A percentile compares a stretch with the other conserved stretches of the same genome.
These are phyloP conservation scores for Aplysina aerophoba DNA, from an alignment of 37 sponge, comb jelly and placozoan genomes.

Conservation along the genomic window DNA sequence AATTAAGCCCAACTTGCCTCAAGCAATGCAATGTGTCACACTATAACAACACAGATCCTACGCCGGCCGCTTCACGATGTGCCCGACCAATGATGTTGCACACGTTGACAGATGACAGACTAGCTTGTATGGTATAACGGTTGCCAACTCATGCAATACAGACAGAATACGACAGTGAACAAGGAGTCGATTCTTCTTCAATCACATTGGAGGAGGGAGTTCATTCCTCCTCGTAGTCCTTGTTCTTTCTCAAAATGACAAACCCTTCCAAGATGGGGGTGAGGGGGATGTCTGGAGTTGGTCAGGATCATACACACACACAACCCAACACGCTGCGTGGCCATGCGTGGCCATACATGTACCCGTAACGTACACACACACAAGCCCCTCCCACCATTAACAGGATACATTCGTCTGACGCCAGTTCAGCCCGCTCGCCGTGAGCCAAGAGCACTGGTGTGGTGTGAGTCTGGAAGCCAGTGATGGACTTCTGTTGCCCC, in stretches of 20 bases:
- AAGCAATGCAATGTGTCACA: no score
- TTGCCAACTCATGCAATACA: no score
- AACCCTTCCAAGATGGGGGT: constrained; percentile 93
- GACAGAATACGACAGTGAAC: no score
- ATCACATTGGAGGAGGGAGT: no score
- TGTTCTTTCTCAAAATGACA: constrained; percentile 92
- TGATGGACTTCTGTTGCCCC: constrained; percentile 92
- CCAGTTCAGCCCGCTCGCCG: constrained; percentile 96
- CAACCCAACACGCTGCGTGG: neutral
- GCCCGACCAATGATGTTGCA: no score
- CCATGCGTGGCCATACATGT: neutral
- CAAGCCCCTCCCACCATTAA: neutral
- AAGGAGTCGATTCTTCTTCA: no score
- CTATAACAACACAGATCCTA: no score
- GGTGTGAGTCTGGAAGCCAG: constrained; percentile 96
- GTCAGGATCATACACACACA: neutral
- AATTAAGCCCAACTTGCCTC: no score
- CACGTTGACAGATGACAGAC: no score
- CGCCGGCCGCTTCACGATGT: no score
- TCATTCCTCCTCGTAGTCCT: constrained; percentile 63
- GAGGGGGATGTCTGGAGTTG: constrained; percentile 62
- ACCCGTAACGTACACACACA: neutral
- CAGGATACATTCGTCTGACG: constrained; percentile 92
- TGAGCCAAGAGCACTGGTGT: constrained; percentile 93
- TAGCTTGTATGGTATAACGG: no score